A percentile compares a stretch with the other conserved stretches of the same genome.
Conservation (phyloP, 2,888 invertebrate species). For the Xanthia icteritia region DNA sequence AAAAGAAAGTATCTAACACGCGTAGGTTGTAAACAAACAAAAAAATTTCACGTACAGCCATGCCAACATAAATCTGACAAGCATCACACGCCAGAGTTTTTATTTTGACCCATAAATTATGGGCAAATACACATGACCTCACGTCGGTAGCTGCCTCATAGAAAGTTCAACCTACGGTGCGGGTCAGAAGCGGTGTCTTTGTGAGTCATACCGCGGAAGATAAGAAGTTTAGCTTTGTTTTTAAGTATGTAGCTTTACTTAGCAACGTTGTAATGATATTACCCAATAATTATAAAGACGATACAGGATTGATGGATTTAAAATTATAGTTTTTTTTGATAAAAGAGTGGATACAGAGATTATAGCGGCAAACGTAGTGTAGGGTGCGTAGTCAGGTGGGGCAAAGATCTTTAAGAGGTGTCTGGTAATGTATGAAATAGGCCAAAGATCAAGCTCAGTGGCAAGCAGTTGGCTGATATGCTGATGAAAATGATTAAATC, state of each 20-base stretch:
- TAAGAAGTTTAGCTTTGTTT: slow-evolving; percentile 42
- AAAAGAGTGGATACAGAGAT: too few relatives aligned
- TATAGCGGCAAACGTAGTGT: too few relatives aligned
- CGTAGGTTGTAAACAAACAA: slow-evolving; percentile 39
- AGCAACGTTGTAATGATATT: not conserved
- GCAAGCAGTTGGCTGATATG: too few relatives aligned
- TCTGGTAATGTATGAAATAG: too few relatives aligned
- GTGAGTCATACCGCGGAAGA: slow-evolving; percentile 46
- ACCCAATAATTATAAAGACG: too few relatives aligned
- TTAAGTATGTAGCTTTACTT: slow-evolving; percentile 7
- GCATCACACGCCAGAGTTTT: slow-evolving; percentile 56
- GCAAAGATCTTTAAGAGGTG: too few relatives aligned
- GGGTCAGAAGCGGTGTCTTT: slow-evolving; percentile 66
- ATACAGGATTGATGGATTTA: too few relatives aligned
- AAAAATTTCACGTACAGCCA: slow-evolving; percentile 48
- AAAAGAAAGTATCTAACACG: slow-evolving; percentile 44
- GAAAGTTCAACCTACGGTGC: slow-evolving; percentile 66
- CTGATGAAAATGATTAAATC: too few relatives aligned
- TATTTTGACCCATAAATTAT: slow-evolving; percentile 66
- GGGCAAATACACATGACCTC: slow-evolving; percentile 61
- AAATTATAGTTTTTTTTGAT: too few relatives aligned
- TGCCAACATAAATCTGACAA: slow-evolving; percentile 31
- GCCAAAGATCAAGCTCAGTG: too few relatives aligned
- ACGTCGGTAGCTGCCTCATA: slow-evolving; percentile 67
- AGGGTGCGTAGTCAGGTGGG: not conserved